phyloP scores from a whole-genome alignment of 37 sponge, comb jelly and placozoan species.

The Beroe forskalii region DNA sequence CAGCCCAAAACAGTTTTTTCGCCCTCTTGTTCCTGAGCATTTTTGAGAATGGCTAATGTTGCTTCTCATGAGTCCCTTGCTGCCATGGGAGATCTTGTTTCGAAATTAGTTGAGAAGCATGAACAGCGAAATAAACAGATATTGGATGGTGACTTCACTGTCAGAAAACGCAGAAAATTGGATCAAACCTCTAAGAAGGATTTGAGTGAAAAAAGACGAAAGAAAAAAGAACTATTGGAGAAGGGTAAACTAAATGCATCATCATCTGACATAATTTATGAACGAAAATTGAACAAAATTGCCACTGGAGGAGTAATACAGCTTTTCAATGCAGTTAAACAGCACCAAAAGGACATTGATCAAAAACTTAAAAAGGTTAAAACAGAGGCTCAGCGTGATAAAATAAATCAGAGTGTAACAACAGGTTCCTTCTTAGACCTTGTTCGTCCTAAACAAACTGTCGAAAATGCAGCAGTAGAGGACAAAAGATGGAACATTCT shows the following conservation, averaged over 20 bases:
- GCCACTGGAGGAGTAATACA: conserved; percentile 33
- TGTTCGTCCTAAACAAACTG: neutral
- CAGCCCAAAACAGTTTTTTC: too few species aligned
- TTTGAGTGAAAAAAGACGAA: neutral
- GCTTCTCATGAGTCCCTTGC: conserved; percentile 21
- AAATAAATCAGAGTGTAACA: neutral
- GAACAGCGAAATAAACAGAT: conserved; percentile 20
- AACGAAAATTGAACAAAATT: neutral
- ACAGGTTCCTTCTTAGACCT: conserved; percentile 32
- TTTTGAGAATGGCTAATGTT: neutral
- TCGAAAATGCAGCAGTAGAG: neutral
- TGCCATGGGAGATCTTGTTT: conserved; percentile 38
- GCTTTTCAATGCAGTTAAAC: conserved; percentile 39
- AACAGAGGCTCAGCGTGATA: conserved; percentile 16
- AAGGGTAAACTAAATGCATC: neutral
- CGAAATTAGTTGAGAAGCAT: conserved; percentile 41
- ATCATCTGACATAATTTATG: neutral
- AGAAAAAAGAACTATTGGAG: neutral
- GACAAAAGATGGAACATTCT: conserved; percentile 51
- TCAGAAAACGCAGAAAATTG: neutral
- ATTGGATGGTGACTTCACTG: conserved; percentile 4
- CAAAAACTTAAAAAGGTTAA: conserved; percentile 10
- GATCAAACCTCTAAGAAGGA: conserved; percentile 2
- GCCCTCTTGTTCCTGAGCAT: too few species aligned
- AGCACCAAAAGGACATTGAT: conserved; percentile 38